Evolutionary conservation across 2,888 invertebrate genomes (phyloP).

Genomic region (Halictus quadricinctus): DNA sequence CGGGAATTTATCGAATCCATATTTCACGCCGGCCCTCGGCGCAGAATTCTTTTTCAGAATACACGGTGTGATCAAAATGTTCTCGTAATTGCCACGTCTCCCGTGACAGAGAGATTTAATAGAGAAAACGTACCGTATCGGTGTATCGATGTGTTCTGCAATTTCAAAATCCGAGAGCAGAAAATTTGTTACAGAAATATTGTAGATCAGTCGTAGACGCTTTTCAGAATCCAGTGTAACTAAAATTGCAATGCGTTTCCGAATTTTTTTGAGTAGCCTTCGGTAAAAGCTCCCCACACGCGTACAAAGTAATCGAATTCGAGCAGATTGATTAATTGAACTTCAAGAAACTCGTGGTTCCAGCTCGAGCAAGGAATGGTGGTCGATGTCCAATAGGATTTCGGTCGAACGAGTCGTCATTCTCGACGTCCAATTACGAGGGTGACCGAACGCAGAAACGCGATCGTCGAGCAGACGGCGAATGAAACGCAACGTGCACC

Average conservation of each 20-base stretch:
- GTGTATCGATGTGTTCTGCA: too few relatives aligned
- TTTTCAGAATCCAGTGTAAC: background rate
- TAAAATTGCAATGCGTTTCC: too few relatives aligned
- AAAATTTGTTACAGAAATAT: background rate
- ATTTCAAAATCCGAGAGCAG: background rate
- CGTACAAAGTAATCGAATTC: background rate
- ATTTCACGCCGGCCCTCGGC: background rate
- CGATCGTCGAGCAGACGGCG: background rate
- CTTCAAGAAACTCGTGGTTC: background rate
- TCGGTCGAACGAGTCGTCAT: background rate
- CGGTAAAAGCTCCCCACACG: too few relatives aligned
- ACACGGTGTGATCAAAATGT: background rate
- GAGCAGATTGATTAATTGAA: background rate
- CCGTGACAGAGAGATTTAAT: background rate
- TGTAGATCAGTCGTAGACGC: too few relatives aligned
- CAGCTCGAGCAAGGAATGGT: background rate
- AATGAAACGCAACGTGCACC: constrained; percentile 10
- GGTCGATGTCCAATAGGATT: background rate
- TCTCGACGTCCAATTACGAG: background rate
- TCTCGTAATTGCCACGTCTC: background rate
- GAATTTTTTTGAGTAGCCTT: too few relatives aligned
- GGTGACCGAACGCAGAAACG: constrained; percentile 16
- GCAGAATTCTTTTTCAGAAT: background rate
- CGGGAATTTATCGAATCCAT: background rate
- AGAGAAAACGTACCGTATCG: background rate